A percentile compares a stretch with the other conserved stretches of the same genome.
phyloP scores from a whole-genome alignment of 1,140 invertebrate species.

The Cephus cinctus region DNA sequence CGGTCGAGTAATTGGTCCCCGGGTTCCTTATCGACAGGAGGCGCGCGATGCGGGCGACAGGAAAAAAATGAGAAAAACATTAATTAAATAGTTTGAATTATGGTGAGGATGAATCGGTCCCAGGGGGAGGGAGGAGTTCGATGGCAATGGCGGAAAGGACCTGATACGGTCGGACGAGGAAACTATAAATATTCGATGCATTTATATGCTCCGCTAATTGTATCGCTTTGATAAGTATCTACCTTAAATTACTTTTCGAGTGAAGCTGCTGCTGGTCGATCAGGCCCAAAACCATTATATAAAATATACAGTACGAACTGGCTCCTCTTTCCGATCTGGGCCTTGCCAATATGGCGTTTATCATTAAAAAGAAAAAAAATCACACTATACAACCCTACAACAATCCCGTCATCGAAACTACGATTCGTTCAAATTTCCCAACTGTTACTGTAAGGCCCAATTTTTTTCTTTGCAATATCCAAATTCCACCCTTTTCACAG shows the following conservation, averaged over 20 bases:
- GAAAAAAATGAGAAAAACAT: conserved; percentile 38
- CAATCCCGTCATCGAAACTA: too few species aligned
- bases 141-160: conserved; percentile 26
- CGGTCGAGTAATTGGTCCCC: conserved; percentile 31
- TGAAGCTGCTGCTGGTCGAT: too few species aligned
- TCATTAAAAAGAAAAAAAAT: too few species aligned
- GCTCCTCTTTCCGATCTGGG: too few species aligned
- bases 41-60: conserved; percentile 15
- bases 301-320: background rate
- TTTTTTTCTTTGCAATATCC: too few species aligned
- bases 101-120: conserved; percentile 21
- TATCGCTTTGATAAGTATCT: conserved; percentile 52
- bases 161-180: conserved; percentile 43
- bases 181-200: conserved; percentile 52
- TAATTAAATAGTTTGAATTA: conserved; percentile 49
- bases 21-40: conserved; percentile 30
- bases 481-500: too few species aligned
- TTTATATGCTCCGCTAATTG: conserved; percentile 56
- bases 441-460: too few species aligned
- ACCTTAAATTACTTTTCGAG: conserved; percentile 50
- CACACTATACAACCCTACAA: too few species aligned
- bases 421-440: too few species aligned
- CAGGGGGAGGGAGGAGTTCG: conserved; percentile 18
- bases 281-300: too few species aligned
- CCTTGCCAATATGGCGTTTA: too few species aligned